A percentile compares a stretch with the other conserved stretches of the same genome.
Evolutionary conservation across 2,113 vertebrate species (phyloP).

Genomic region (Paralichthys olivaceus): DNA sequence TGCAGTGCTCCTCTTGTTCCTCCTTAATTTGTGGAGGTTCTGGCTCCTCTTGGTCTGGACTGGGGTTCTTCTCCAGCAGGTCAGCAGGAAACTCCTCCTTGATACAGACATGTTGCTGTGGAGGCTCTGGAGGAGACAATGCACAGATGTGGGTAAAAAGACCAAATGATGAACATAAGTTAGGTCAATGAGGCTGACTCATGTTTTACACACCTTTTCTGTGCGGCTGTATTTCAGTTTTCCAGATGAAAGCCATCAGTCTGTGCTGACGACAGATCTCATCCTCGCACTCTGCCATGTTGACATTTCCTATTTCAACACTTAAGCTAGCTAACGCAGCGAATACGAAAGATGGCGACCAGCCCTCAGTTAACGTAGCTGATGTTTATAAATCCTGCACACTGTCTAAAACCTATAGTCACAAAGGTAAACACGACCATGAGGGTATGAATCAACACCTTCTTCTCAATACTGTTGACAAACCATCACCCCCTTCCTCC

Average conservation of each 20-base stretch:
- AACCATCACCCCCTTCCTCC: too few species aligned
- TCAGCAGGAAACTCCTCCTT: neutral
- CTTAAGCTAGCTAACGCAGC: too few species aligned
- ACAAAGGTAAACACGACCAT: too few species aligned
- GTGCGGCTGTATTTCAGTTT: too few species aligned
- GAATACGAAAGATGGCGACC: too few species aligned
- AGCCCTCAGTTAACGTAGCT: too few species aligned
- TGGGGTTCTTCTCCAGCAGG: neutral
- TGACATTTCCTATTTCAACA: too few species aligned
- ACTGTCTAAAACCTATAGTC: too few species aligned
- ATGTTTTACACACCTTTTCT: constrained; percentile 7
- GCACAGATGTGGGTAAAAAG: neutral
- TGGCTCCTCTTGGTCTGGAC: neutral
- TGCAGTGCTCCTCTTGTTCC: constrained; percentile 58
- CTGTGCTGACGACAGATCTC: constrained; percentile 41
- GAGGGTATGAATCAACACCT: too few species aligned
- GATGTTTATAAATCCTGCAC: too few species aligned
- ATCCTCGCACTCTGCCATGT: constrained; percentile 21
- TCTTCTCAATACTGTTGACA: too few species aligned
- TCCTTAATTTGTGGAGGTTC: neutral
- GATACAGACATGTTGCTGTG: neutral
- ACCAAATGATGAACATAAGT: neutral
- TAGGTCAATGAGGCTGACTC: constrained; percentile 62
- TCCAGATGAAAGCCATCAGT: too few species aligned
- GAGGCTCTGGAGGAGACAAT: neutral